Evolutionary conservation across 1,140 invertebrate species (phyloP).

Genomic region (Platyscapa corneri): DNA sequence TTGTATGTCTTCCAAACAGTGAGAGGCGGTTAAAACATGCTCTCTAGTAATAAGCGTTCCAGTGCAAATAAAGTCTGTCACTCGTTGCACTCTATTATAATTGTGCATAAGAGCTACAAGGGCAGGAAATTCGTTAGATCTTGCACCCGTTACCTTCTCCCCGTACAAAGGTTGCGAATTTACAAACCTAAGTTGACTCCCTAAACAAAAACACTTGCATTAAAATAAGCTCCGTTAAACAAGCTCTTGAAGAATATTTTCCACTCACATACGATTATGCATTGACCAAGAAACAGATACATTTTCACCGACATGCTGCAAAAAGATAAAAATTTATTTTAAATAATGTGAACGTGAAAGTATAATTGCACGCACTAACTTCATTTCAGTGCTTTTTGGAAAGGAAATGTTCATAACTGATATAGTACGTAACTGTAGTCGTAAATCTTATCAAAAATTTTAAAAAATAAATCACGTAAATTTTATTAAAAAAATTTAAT

Average conservation of each 20-base stretch:
- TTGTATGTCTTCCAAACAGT: neutral
- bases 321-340: too few species aligned
- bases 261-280: neutral
- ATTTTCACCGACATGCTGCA: too few species aligned
- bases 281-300: neutral
- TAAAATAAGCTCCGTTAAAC: too few species aligned
- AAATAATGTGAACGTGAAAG: too few species aligned
- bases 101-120: neutral
- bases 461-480: too few species aligned
- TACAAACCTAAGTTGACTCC: neutral
- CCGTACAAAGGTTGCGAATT: neutral
- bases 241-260: neutral
- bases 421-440: too few species aligned
- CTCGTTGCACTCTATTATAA: neutral
- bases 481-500: too few species aligned
- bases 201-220: neutral
- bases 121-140: neutral
- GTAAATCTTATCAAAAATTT: too few species aligned
- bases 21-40: neutral
- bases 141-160: neutral
- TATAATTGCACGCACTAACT: too few species aligned
- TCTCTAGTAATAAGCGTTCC: neutral
- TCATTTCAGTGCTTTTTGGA: too few species aligned
- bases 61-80: neutral
- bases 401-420: too few species aligned